phyloP scores from a whole-genome alignment of 2,797 vertebrate genomes.

The Pangasius macronema region DNA sequence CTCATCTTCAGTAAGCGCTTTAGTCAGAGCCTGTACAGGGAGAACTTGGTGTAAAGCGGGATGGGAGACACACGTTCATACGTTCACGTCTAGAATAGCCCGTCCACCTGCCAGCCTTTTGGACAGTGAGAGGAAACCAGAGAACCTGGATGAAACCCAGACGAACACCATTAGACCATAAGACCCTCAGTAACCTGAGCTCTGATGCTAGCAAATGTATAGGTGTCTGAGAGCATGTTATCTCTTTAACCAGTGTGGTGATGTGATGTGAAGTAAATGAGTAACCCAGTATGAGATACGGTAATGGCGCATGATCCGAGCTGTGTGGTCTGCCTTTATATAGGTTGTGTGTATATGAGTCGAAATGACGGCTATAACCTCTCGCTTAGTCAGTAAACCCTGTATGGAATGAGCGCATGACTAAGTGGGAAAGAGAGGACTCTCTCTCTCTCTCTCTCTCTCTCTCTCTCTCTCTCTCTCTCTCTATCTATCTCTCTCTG shows the following conservation, averaged over 20 bases:
- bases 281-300: neutral
- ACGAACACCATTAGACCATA: neutral
- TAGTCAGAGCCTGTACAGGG: neutral
- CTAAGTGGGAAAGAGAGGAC: conserved; percentile 33
- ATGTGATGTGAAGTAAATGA: neutral
- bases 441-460: neutral
- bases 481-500: neutral
- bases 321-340: conserved; percentile 44
- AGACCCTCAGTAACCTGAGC: neutral
- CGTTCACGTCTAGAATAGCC: neutral
- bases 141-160: neutral
- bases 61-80: neutral
- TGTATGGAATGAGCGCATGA: conserved; percentile 40
- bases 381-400: conserved; percentile 50
- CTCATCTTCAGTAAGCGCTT: neutral
- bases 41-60: neutral
- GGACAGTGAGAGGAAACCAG: neutral
- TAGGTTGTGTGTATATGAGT: conserved; percentile 42
- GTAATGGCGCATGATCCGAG: neutral
- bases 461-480: neutral
- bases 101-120: neutral
- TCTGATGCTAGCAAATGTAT: neutral
- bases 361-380: conserved; percentile 59
- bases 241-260: neutral
- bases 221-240: neutral